Base-by-base conservation (phyloP, 2,797 vertebrate genomes). In the Pseudopleuronectes americanus region DNA sequence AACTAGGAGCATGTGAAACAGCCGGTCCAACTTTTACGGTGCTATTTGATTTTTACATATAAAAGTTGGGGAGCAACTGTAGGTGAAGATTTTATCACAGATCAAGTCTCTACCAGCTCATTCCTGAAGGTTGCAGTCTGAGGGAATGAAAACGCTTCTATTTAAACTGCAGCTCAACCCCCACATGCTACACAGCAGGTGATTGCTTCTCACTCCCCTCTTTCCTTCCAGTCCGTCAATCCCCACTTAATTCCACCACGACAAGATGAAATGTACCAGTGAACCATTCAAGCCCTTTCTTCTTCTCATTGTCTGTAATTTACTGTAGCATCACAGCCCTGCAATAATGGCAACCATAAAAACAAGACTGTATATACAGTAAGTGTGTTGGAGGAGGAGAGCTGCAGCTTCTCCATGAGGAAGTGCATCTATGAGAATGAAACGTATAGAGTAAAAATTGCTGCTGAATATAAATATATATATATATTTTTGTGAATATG, bases 11-110 rank as follows among this genome's bases (percentile, higher is more conserved):
- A 86, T 68, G 81, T 71, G 60, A 83, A 85, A 80, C 80, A 87
- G 84, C 85, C 84, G 62, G 90, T 80, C 90, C 91, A 88, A 94
- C 93, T 88, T 89, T 90, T 90, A 91, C 59, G 94, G 93, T 95
- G 94, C 94, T 94, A 94, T 90, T 88, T 88, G 81, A 90, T 91
- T 92, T 90, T 81, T 90, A 91, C 88, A 81, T 84, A 47, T 81
- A 89, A 90, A 90, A 88, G 91, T 89, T 92, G 88, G 84, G 78
- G 72, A 82, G 75, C 77, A 10, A 55, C 47, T 69, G 74, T 62
- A 77, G 49, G 52, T 38, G 12, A 57, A 33, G 61, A 64, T 74
- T 74, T 67, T 28, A 72, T 72, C 69, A 13, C 14, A 53, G 38
- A 68, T 54, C 0, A 13, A 60, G 64, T 19, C 51, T 72, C 68